phyloP scores from a whole-genome alignment of 2,888 invertebrate species.

The Tridacna crocea region DNA sequence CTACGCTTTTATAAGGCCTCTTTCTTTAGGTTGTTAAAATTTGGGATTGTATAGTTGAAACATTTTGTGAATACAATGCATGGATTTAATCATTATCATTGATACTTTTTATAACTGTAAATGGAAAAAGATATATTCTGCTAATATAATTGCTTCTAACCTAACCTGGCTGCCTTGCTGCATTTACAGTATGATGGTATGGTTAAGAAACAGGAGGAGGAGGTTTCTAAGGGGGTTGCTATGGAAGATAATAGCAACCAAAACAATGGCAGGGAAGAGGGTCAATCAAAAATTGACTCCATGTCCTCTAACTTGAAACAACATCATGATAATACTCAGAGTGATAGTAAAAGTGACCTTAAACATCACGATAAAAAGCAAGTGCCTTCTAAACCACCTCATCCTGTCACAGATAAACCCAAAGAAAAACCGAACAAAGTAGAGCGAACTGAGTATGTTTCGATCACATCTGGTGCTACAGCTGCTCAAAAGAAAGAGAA shows the following conservation, averaged over 20 bases:
- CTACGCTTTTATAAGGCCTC: too few species aligned
- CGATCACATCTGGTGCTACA: slow-evolving; percentile 1
- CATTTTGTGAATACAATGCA: too few species aligned
- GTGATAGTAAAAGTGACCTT: slow-evolving; percentile 6
- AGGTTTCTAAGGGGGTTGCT: neutral
- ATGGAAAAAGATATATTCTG: too few species aligned
- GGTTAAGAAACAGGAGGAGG: slow-evolving; percentile 27
- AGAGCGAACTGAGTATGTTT: slow-evolving; percentile 13
- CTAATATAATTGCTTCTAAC: too few species aligned
- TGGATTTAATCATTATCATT: too few species aligned
- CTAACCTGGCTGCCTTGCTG: neutral
- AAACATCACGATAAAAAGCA: slow-evolving; percentile 11
- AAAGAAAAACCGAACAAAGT: neutral
- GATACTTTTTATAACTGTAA: too few species aligned
- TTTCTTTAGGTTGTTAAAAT: too few species aligned
- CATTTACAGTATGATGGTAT: slow-evolving; percentile 53
- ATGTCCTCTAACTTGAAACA: neutral
- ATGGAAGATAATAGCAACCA: neutral
- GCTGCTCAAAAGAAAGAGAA: neutral
- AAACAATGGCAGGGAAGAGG: slow-evolving; percentile 5
- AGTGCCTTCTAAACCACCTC: neutral
- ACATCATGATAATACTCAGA: neutral
- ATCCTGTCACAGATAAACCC: neutral
- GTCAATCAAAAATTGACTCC: neutral
- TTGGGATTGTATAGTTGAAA: too few species aligned